Evolutionary conservation across 2,888 invertebrate genomes (phyloP).

Genomic region (Caenorhabditis doughertyi): DNA sequence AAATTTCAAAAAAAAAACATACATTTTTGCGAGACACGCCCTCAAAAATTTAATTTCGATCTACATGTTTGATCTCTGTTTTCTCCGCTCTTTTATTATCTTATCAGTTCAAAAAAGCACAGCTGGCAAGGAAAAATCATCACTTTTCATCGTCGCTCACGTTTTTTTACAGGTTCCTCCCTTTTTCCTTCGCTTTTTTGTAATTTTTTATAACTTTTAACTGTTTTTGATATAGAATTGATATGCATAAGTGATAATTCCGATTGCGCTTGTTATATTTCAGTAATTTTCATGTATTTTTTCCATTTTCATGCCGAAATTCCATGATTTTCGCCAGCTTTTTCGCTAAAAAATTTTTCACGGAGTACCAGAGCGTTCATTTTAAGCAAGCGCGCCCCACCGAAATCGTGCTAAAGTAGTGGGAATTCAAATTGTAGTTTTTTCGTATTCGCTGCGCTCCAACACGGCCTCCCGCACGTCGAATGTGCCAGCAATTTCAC

Average conservation of each 20-base stretch:
- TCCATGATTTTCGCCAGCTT: too few relatives aligned
- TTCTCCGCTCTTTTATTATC: not conserved
- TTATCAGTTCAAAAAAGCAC: constrained; percentile 12
- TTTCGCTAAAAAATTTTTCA: too few relatives aligned
- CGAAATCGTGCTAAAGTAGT: too few relatives aligned
- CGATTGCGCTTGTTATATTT: not conserved
- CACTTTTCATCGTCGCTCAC: not conserved
- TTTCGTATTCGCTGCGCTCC: too few relatives aligned
- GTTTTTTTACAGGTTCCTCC: not conserved
- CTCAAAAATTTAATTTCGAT: not conserved
- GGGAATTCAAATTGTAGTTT: too few relatives aligned
- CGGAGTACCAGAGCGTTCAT: too few relatives aligned
- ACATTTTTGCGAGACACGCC: not conserved
- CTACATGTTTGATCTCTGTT: constrained; percentile 15
- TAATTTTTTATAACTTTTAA: not conserved
- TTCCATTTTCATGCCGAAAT: not conserved
- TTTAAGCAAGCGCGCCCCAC: too few relatives aligned
- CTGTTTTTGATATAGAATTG: too few relatives aligned
- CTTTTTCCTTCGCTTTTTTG: not conserved
- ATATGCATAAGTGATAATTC: not conserved
- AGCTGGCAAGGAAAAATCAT: not conserved
- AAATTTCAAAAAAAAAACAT: not conserved
- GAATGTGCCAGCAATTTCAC: too few relatives aligned
- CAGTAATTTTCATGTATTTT: not conserved
- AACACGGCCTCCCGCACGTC: too few relatives aligned